Conservation (phyloP, 2,113 vertebrate genomes). For the Campylomormyrus tamandua region DNA sequence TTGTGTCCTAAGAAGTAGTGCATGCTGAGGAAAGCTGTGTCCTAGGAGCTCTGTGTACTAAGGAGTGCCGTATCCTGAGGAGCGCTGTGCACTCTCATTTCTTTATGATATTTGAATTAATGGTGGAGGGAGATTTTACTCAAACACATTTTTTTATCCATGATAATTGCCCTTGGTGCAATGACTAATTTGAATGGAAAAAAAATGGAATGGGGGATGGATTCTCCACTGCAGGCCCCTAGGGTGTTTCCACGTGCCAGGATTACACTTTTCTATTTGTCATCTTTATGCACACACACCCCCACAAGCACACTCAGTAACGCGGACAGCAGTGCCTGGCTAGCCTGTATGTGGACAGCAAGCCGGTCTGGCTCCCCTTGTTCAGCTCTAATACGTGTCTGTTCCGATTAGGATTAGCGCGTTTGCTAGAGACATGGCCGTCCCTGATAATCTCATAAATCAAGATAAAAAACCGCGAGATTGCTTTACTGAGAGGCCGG, state of each 20-base stretch:
- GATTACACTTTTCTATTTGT: slow-evolving; percentile 44
- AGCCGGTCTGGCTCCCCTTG: slow-evolving; percentile 60
- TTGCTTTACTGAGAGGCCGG: slow-evolving; percentile 75
- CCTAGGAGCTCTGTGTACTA: not conserved
- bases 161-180: slow-evolving; percentile 58
- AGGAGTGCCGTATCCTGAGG: not conserved
- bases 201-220: slow-evolving; percentile 52
- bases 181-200: slow-evolving; percentile 57
- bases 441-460: slow-evolving; percentile 78
- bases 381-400: slow-evolving; percentile 76
- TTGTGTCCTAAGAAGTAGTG: not conserved
- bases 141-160: not conserved
- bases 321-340: slow-evolving; percentile 41
- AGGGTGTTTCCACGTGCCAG: slow-evolving; percentile 54
- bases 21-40: not conserved
- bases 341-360: slow-evolving; percentile 55
- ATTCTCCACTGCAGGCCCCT: slow-evolving; percentile 58
- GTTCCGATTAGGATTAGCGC: slow-evolving; percentile 78
- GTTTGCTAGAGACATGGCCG: slow-evolving; percentile 61
- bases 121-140: not conserved
- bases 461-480: slow-evolving; percentile 75
- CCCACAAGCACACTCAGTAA: slow-evolving; percentile 17
- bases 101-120: not conserved
- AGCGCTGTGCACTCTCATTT: not conserved
- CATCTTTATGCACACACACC: not conserved